Conservation (phyloP, 2,113 vertebrate species). For the sheep (Ovis aries) region DNA sequence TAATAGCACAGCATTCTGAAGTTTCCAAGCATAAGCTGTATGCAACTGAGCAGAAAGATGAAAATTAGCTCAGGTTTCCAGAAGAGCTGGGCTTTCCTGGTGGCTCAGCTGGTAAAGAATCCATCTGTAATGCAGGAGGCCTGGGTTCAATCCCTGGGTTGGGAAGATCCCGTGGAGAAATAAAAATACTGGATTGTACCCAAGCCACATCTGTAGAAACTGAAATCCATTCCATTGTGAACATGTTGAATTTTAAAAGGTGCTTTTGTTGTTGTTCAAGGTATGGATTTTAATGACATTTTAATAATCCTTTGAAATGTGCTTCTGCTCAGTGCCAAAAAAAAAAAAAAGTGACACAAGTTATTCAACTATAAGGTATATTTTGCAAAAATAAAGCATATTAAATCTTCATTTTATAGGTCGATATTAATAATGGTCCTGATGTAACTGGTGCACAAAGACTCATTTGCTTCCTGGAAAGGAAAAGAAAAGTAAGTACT, state of each 20-base stretch:
- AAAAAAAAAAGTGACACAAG: background rate
- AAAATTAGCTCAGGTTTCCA: background rate
- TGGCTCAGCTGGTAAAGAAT: background rate
- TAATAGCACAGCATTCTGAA: background rate
- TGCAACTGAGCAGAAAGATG: background rate
- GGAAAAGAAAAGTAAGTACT: background rate
- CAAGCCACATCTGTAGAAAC: background rate
- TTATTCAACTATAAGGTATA: conserved; percentile 23
- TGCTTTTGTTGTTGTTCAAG: background rate
- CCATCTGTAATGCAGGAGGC: background rate
- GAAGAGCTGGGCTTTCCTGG: background rate
- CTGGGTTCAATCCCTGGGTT: background rate
- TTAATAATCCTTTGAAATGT: conserved; percentile 18
- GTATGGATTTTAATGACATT: background rate
- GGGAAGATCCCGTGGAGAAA: background rate
- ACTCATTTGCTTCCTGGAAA: conserved; percentile 34
- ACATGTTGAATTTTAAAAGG: background rate
- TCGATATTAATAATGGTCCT: background rate
- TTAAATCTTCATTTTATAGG: conserved; percentile 5
- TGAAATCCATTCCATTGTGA: background rate
- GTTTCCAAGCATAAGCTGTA: background rate
- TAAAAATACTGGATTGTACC: background rate
- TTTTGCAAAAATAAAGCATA: conserved; percentile 43
- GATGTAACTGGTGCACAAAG: background rate
- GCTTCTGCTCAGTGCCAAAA: background rate